Conservation (phyloP, 2,888 invertebrate species). For the Achlya flavicornis region DNA sequence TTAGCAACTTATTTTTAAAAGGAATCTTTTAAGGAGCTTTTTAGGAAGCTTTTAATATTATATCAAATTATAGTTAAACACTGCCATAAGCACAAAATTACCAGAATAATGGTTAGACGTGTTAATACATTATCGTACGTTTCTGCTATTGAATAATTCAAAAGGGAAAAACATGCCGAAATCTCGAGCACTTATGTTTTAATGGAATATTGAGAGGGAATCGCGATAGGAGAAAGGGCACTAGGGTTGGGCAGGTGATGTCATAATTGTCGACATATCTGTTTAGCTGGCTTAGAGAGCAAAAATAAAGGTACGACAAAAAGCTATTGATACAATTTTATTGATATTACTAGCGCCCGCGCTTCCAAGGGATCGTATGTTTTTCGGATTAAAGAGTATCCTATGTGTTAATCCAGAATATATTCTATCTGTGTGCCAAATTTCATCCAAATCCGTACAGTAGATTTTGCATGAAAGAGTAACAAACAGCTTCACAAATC, state of each 20-base stretch:
- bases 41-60: no score
- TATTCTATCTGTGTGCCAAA: no score
- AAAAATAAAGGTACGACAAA: background rate
- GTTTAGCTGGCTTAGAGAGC: background rate
- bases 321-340: background rate
- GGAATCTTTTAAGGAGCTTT: no score
- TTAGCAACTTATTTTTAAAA: no score
- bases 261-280: background rate
- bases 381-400: no score
- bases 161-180: conserved; percentile 25
- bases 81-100: background rate
- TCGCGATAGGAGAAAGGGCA: conserved; percentile 4
- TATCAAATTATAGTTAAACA: no score
- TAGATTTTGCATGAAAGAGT: no score
- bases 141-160: conserved; percentile 40
- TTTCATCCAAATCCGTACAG: no score
- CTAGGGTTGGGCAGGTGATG: background rate
- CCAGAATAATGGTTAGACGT: background rate
- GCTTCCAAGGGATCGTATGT: no score
- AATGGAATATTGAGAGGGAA: conserved; percentile 28
- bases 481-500: no score
- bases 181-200: conserved; percentile 29
- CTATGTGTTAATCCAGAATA: no score
- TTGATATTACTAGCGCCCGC: no score
- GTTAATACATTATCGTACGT: background rate